Evolutionary conservation across 2,888 invertebrate species (phyloP).

Genomic region (Yponomeuta evonymella): DNA sequence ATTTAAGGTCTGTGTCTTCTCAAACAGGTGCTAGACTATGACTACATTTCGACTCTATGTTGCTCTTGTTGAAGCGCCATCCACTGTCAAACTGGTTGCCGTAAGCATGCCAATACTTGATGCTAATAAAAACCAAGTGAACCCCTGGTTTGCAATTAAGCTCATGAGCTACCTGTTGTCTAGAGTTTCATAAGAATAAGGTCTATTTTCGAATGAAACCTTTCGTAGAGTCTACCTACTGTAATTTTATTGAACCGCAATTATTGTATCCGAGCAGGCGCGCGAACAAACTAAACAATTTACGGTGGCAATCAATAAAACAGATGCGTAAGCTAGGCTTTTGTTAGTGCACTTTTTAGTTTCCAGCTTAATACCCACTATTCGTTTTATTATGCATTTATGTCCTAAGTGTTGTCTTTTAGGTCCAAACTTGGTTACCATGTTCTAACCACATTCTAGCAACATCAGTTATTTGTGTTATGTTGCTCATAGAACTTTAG

Average conservation of each 20-base stretch:
- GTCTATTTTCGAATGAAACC: not conserved
- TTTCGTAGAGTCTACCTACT: not conserved
- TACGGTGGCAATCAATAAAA: not conserved
- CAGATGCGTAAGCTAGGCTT: not conserved
- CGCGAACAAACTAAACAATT: not conserved
- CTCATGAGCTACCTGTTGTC: not conserved
- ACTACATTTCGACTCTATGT: constrained; percentile 8
- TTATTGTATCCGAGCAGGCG: not conserved
- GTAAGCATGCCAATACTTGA: not conserved
- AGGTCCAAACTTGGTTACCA: not conserved
- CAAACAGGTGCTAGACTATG: not conserved
- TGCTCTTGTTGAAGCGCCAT: not conserved
- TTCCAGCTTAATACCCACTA: not conserved
- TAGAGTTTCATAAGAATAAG: not conserved
- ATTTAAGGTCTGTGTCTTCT: not conserved
- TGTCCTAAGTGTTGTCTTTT: not conserved
- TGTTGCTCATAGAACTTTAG: constrained; percentile 39
- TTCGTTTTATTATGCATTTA: not conserved
- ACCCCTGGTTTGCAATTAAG: not conserved
- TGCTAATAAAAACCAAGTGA: constrained; percentile 1
- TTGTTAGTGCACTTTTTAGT: not conserved
- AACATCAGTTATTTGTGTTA: constrained; percentile 25
- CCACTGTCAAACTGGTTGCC: not conserved
- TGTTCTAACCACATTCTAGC: not conserved
- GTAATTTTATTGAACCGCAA: not conserved